phyloP scores from a whole-genome alignment of 1,140 invertebrate genomes.

The Macrostomum lignano region DNA sequence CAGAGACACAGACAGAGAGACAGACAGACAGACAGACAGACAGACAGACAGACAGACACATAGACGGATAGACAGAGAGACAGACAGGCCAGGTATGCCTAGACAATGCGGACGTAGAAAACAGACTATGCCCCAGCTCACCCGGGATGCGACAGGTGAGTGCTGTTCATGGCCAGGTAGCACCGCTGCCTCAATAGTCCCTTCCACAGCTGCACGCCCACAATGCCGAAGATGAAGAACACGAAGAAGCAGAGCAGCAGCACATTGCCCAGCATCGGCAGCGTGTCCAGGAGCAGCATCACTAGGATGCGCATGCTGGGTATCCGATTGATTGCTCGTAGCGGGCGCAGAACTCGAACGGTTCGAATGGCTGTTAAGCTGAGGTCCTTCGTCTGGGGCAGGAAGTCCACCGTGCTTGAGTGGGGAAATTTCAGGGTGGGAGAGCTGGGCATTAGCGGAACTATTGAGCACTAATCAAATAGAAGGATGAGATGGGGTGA shows the following conservation, averaged over 20 bases:
- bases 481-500: no score
- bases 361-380: constrained; percentile 90
- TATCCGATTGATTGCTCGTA: constrained; percentile 92
- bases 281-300: constrained; percentile 80
- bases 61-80: no score
- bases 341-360: constrained; percentile 69
- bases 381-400: constrained; percentile 70
- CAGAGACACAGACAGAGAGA: no score
- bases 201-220: constrained; percentile 94
- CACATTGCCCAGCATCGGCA: constrained; percentile 95
- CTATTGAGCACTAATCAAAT: no score
- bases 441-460: no score
- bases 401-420: constrained; percentile 74
- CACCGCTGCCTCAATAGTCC: constrained; percentile 74
- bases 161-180: constrained; percentile 33
- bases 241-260: constrained; percentile 94
- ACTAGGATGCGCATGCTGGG: constrained; percentile 97
- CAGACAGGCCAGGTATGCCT: no score
- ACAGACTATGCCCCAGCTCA: no score
- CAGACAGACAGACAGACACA: no score
- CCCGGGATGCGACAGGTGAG: constrained; percentile 7
- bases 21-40: no score
- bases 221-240: constrained; percentile 98
- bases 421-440: no score
- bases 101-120: no score